Evolutionary conservation across 2,888 invertebrate species (phyloP), one percentile per base, ranked within the genome.

Genomic region (Sminthurinus aureus): DNA sequence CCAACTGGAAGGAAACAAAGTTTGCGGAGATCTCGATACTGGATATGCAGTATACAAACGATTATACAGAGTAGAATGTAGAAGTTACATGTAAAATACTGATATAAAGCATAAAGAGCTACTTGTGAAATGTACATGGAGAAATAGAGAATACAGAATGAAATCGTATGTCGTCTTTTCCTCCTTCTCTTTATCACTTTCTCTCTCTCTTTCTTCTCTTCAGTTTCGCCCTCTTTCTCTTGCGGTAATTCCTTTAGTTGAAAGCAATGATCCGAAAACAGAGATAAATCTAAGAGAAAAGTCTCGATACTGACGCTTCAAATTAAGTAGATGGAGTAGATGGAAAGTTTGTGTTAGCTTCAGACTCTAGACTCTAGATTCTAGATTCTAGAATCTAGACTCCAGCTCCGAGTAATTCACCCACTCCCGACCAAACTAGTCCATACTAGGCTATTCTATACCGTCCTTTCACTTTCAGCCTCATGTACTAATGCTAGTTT

Each of bases 281-380:
- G 85, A 87, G 87, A 87, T 87, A 87, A 87, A 87, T 87, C 22
- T 85, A 86, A 82, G 83, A 82, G 84, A 84, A 87, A 86, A 86
- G 86, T 85, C 84, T 85, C 86, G 86, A 87, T 87, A 87, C 86
- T 87, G 85, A 87, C 85, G 85, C 86, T 85, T 38, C 83, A 86
- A 87, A 86, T 87, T 86, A 86, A 86, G 86, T 87, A 84, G 87
- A 87, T 87, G 86, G 87, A 87, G 86, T 87, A 84, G 87, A 87
- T 87, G 86, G 87, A 87, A 87, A 86, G 86, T 86, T 85, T 86
- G 85, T 87, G 84, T 87, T 85, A 83, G 84, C 81, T 38, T 38
- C 38, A 38, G 38, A 38, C 3, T 38, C 6, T 1, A 38, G 38
- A 38, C 3, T 38, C 6, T 1, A 38, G 38, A 38, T n/a, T n/a